Percentiles rank a stretch among this genome's conserved stretches.
phyloP scores from a whole-genome alignment of 2,888 invertebrate species.

The Axea sp. region DNA sequence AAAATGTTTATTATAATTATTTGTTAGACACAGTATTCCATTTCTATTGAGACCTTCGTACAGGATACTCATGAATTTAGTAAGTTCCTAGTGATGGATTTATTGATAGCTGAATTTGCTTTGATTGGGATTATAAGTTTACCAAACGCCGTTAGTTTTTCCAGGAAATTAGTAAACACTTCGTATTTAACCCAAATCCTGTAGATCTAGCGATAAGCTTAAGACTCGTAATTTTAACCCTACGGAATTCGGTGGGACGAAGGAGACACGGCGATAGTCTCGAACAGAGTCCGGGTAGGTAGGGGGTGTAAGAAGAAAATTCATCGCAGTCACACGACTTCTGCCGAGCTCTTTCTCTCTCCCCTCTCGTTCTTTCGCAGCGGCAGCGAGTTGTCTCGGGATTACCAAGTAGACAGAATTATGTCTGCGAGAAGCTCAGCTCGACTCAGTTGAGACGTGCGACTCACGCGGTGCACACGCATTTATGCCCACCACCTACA shows the following conservation, averaged over 20 bases:
- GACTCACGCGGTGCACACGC: slow-evolving; percentile 77
- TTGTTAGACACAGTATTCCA: no score
- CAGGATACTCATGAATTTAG: no score
- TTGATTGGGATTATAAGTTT: no score
- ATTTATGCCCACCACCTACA: slow-evolving; percentile 66
- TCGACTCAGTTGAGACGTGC: slow-evolving; percentile 78
- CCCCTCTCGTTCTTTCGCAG: slow-evolving; percentile 62
- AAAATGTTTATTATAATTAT: no score
- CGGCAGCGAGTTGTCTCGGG: slow-evolving; percentile 70
- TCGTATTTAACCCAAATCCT: no score
- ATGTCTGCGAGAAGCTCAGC: slow-evolving; percentile 76
- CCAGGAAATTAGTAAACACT: no score
- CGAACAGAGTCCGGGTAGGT: slow-evolving; percentile 43
- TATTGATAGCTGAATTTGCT: no score
- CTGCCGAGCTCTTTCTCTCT: slow-evolving; percentile 63
- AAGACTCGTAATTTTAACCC: no score
- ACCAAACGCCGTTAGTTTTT: no score
- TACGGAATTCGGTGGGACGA: slow-evolving; percentile 29
- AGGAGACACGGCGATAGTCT: slow-evolving; percentile 40
- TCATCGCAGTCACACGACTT: slow-evolving; percentile 61
- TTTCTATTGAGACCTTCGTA: no score
- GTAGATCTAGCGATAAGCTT: no score
- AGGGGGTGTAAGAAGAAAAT: slow-evolving; percentile 64
- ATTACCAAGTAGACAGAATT: slow-evolving; percentile 79
- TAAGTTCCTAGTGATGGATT: no score